Evolutionary conservation across 2,113 vertebrate species (phyloP).

Genomic region (Eubucco bourcierii): DNA sequence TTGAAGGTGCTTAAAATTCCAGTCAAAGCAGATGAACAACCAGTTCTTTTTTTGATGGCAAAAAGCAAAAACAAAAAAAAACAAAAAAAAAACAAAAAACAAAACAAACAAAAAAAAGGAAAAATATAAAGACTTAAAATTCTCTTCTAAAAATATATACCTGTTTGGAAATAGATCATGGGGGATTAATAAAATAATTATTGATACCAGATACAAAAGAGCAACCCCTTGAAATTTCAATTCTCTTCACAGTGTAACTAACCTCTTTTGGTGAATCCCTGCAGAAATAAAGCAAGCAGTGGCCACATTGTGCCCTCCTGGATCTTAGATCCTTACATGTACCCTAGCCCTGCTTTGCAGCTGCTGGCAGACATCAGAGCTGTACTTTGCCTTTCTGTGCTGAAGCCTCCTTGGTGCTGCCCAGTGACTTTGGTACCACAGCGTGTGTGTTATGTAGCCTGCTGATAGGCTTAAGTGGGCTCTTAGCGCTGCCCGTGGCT

Average conservation of each 20-base stretch:
- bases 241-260: background rate
- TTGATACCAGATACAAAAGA: background rate
- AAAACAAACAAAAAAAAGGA: no score
- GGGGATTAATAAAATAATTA: background rate
- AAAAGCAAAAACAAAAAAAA: background rate
- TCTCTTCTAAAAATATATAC: background rate
- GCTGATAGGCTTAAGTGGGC: background rate
- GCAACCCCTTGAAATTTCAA: background rate
- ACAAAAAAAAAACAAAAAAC: background rate
- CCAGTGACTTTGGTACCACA: background rate
- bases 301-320: background rate
- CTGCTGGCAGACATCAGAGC: background rate
- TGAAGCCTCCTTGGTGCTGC: background rate
- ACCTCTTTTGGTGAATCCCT: background rate
- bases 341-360: background rate
- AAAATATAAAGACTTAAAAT: background rate
- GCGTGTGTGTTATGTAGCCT: background rate
- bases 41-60: background rate
- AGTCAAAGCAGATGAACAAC: constrained; percentile 16
- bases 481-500: background rate
- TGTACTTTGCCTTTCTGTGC: background rate
- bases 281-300: background rate
- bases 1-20: constrained; percentile 41
- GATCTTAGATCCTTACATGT: background rate
- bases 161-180: background rate